These are phyloP conservation scores for Epinephelus coioides DNA, from an alignment of 2,797 vertebrate genomes.

Conservation along the genomic window DNA sequence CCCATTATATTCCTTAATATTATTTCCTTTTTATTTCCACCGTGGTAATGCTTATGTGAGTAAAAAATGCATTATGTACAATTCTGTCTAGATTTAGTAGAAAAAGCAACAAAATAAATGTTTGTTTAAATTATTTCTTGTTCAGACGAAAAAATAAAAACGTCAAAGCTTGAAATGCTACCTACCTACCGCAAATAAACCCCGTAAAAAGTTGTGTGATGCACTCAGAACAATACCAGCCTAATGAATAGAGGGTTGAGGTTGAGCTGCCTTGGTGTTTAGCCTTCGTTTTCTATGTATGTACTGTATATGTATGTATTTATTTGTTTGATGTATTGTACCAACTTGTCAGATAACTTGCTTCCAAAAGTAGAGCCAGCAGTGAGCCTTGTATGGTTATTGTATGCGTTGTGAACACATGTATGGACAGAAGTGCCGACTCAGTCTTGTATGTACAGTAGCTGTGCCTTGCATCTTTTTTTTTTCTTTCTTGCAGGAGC, in stretches of 20 bases:
- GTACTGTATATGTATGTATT: constrained; percentile 90
- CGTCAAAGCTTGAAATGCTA: constrained; percentile 85
- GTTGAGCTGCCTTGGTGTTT: constrained; percentile 73
- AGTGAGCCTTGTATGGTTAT: constrained; percentile 76
- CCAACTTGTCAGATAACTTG: constrained; percentile 90
- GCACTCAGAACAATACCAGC: constrained; percentile 85
- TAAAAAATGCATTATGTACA: constrained; percentile 91
- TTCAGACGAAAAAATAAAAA: constrained; percentile 55
- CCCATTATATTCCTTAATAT: constrained; percentile 69
- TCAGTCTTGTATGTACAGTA: constrained; percentile 89
- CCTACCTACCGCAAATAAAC: constrained; percentile 87
- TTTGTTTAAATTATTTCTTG: constrained; percentile 97
- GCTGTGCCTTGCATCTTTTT: constrained; percentile 92
- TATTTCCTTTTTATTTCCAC: constrained; percentile 84
- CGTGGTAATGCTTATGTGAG: constrained; percentile 91
- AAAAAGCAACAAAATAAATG: constrained; percentile 82
- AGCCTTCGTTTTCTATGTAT: constrained; percentile 81
- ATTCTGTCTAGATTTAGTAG: constrained; percentile 94
- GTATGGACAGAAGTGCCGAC: constrained; percentile 89
- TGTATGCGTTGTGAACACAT: constrained; percentile 95
- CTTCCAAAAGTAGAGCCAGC: constrained; percentile 78
- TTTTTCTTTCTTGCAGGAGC: constrained; percentile 83
- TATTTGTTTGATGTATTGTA: constrained; percentile 89
- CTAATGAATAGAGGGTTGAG: constrained; percentile 66
- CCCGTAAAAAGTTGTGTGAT: constrained; percentile 90